These are phyloP conservation scores for Chamaedrilus cognettii DNA, from an alignment of 2,888 invertebrate genomes.

Conservation along the genomic window DNA sequence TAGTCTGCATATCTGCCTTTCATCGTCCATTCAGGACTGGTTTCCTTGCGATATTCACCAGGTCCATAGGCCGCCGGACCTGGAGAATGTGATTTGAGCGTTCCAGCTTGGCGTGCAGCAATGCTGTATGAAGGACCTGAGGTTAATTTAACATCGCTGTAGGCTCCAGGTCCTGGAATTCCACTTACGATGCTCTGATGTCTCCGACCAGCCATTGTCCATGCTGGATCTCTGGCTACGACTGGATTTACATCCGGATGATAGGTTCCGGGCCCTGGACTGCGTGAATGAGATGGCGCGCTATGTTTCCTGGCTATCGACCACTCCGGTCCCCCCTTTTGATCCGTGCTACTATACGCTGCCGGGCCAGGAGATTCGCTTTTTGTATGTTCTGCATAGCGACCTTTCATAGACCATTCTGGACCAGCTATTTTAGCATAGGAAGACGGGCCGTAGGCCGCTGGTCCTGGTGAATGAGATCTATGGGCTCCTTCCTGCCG, in stretches of 20 bases:
- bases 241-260: constrained; percentile 8
- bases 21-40: constrained; percentile 15
- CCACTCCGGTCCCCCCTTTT: constrained; percentile 9
- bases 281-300: neutral
- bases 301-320: neutral
- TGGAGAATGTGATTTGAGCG: neutral
- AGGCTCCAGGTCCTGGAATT: constrained; percentile 14
- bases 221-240: constrained; percentile 8
- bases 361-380: constrained; percentile 12
- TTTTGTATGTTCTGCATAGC: constrained; percentile 5
- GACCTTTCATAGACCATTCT: constrained; percentile 21
- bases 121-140: constrained; percentile 9
- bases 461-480: constrained; percentile 11
- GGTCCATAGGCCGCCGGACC: constrained; percentile 13
- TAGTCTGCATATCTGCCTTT: constrained; percentile 2
- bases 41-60: constrained; percentile 8
- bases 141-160: neutral
- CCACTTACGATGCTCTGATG: neutral
- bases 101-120: neutral
- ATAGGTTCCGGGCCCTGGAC: constrained; percentile 14
- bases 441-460: constrained; percentile 9
- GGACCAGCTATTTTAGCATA: constrained; percentile 11
- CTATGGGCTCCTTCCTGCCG: neutral
- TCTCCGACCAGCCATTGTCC: constrained; percentile 9
- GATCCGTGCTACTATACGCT: neutral